Conservation (phyloP, 2,888 invertebrate genomes). For the Epinotia bilunana region DNA sequence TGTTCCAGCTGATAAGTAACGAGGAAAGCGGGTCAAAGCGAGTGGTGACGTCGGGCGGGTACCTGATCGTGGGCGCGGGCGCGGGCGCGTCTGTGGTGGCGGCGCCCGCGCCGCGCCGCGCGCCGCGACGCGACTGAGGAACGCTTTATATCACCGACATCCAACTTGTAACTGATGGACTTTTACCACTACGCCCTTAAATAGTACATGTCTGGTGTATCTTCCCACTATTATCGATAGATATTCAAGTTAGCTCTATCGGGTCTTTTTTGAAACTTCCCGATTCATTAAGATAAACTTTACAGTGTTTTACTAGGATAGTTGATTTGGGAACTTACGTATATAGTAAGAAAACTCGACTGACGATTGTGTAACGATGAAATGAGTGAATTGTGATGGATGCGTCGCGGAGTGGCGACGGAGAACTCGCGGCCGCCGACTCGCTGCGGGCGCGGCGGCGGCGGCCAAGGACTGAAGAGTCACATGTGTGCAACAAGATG, state of each 20-base stretch:
- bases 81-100: slow-evolving; percentile 44
- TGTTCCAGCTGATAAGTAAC: slow-evolving; percentile 62
- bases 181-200: background rate
- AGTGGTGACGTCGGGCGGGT: slow-evolving; percentile 76
- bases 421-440: background rate
- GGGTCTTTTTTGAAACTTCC: slow-evolving; percentile 1
- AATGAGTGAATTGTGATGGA: slow-evolving; percentile 21
- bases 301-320: slow-evolving; percentile 33
- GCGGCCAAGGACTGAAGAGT: background rate
- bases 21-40: slow-evolving; percentile 67
- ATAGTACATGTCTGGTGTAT: slow-evolving; percentile 2
- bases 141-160: slow-evolving; percentile 52
- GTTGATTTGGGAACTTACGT: slow-evolving; percentile 26
- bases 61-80: slow-evolving; percentile 71
- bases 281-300: slow-evolving; percentile 24
- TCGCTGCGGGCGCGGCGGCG: background rate
- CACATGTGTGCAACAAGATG: background rate
- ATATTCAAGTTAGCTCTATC: background rate
- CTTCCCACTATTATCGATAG: background rate
- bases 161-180: background rate
- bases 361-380: slow-evolving; percentile 35
- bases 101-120: slow-evolving; percentile 48
- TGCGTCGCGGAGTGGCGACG: background rate
- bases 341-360: slow-evolving; percentile 35
- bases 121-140: slow-evolving; percentile 51